Evolutionary conservation across 2,888 invertebrate genomes (phyloP).

Genomic region (Pherbina coryleti): DNA sequence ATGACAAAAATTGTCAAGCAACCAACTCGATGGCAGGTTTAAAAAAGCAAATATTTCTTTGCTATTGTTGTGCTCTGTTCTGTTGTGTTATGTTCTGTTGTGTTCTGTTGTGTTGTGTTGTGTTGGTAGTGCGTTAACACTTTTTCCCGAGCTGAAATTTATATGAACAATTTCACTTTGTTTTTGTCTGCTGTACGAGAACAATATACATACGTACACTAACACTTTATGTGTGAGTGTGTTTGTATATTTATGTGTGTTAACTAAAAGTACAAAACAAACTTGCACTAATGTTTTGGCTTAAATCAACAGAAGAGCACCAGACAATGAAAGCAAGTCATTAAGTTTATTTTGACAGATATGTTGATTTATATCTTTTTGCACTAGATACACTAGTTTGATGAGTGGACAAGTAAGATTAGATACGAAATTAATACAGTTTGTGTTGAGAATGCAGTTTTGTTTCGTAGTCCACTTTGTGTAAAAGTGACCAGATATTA

Average conservation of each 20-base stretch:
- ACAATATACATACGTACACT: background rate
- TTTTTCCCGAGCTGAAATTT: background rate
- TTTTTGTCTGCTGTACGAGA: background rate
- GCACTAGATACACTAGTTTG: background rate
- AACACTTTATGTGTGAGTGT: background rate
- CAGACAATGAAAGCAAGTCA: conserved; percentile 25
- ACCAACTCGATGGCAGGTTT: background rate
- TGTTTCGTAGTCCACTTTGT: too few relatives aligned
- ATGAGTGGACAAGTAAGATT: background rate
- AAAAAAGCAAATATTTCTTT: background rate
- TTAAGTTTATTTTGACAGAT: conserved; percentile 22
- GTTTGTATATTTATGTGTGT: background rate
- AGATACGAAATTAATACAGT: background rate
- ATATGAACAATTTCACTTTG: background rate
- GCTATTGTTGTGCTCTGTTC: background rate
- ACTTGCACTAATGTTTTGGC: background rate
- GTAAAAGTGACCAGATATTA: too few relatives aligned
- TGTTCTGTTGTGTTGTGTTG: background rate
- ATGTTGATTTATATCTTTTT: conserved; percentile 18
- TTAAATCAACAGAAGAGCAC: conserved; percentile 8
- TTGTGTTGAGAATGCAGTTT: too few relatives aligned
- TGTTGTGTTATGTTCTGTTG: background rate
- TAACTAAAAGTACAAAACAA: background rate
- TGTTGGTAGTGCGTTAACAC: background rate
- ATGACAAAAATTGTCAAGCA: conserved; percentile 31